Evolutionary conservation across 2,113 vertebrate genomes (phyloP), one percentile per base, ranked within the genome.

Genomic region (Euleptes europaea): DNA sequence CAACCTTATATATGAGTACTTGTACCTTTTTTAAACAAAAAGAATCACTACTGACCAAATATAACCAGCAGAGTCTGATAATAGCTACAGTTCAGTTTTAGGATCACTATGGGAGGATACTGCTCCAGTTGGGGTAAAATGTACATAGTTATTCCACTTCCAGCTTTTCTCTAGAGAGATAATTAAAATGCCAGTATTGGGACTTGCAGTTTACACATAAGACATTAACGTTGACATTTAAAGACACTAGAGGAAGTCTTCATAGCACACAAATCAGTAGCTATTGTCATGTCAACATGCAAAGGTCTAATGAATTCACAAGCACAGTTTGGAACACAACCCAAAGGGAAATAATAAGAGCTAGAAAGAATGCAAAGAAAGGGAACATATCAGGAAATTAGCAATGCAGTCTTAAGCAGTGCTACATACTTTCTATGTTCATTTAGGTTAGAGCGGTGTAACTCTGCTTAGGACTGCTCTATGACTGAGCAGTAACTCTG

Each of bases 171-270:
- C 65, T 80, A 80, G 0, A 87, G 11, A 57, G 70, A 17, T 3
- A 0, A 47, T 72, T 72, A 54, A 70, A 84, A 69, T 5, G 49
- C 71, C 54, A 11, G 15, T 2, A 67, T 31, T 1, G 10, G n/a
- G 26, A 31, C 67, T 88, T 38, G 23, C 63, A 63, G 8, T 5
- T 91, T 26, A 23, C 76, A 23, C 9, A 76, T 75, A 80, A 91
- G 72, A 83, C 42, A 78, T 1, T 44, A 17, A 65, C 57, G 42
- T 1, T 84, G 15, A 3, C 49, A 67, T 86, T 86, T 81, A 60
- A 65, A 17, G 74, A 63, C 57, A 17, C 66, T 66, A 65, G 74
- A 40, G 17, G 70, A 42, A 49, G 15, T 38, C 80, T 78, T 65
- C 14, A 19, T 44, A 67, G 67, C 78, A 47, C 70, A 78, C 31